These are phyloP conservation scores for Nymphalis c-album DNA, from an alignment of 2,888 invertebrate species.

Conservation along the genomic window DNA sequence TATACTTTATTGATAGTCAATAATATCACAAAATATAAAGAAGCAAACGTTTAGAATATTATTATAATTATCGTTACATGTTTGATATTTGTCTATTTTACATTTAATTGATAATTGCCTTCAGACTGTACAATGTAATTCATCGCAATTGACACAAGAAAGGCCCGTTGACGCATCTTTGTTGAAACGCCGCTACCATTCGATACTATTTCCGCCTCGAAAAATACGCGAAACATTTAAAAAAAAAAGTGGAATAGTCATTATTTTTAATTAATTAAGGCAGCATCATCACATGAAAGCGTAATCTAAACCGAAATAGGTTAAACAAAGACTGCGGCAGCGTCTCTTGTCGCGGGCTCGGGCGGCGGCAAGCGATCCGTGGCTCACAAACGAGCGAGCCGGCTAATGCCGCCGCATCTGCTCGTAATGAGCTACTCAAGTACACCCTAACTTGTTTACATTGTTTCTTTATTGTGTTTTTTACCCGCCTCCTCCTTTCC, in stretches of 20 bases:
- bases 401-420: slow-evolving; percentile 75
- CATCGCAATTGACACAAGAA: neutral
- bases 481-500: slow-evolving; percentile 72
- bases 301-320: slow-evolving; percentile 79
- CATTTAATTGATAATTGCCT: too few species aligned
- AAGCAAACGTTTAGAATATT: too few species aligned
- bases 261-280: slow-evolving; percentile 65
- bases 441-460: slow-evolving; percentile 81
- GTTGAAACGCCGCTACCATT: slow-evolving; percentile 16
- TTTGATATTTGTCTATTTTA: too few species aligned
- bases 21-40: too few species aligned
- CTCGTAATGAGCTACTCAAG: slow-evolving; percentile 80
- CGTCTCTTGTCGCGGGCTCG: slow-evolving; percentile 44
- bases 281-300: slow-evolving; percentile 66
- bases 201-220: slow-evolving; percentile 38
- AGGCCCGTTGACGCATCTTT: slow-evolving; percentile 8
- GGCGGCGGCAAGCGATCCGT: slow-evolving; percentile 50
- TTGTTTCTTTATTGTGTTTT: slow-evolving; percentile 82
- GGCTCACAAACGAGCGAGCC: slow-evolving; percentile 57
- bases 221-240: slow-evolving; percentile 35
- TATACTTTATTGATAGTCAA: too few species aligned
- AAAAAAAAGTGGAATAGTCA: slow-evolving; percentile 42
- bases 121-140: neutral
- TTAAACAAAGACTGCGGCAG: slow-evolving; percentile 66
- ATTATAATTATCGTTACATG: too few species aligned